Conservation (phyloP, 1,140 invertebrate genomes). For the Bombus superbus region DNA sequence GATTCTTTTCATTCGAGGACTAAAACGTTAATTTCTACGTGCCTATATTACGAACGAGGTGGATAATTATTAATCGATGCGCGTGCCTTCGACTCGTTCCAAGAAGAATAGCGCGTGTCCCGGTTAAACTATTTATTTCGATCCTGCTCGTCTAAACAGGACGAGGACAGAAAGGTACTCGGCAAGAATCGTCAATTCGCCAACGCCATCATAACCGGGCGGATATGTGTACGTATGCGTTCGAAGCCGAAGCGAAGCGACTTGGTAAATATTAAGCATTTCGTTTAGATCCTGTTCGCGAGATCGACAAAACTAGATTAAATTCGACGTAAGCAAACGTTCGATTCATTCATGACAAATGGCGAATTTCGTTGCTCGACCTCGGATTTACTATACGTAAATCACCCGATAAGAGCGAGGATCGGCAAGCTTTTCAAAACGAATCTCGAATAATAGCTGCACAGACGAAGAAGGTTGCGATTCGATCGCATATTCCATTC, state of each 20-base stretch:
- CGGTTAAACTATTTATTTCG: slow-evolving; percentile 67
- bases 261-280: slow-evolving; percentile 43
- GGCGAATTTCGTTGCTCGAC: neutral
- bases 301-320: neutral
- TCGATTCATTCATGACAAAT: neutral
- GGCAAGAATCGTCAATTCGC: slow-evolving; percentile 74
- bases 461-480: neutral
- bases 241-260: neutral
- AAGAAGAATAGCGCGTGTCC: slow-evolving; percentile 67
- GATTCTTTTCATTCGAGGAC: neutral
- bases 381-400: no score
- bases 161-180: slow-evolving; percentile 74
- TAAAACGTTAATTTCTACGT: slow-evolving; percentile 42
- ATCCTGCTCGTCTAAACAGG: slow-evolving; percentile 71
- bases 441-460: neutral
- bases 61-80: slow-evolving; percentile 57
- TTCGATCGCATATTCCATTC: neutral
- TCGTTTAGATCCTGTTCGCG: neutral
- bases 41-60: neutral
- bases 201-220: slow-evolving; percentile 60
- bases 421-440: neutral
- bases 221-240: slow-evolving; percentile 26
- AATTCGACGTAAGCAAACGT: neutral
- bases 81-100: slow-evolving; percentile 48
- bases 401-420: neutral